These are phyloP conservation scores for Pediacus dermestoides DNA, from an alignment of 2,888 invertebrate species.

Conservation along the genomic window DNA sequence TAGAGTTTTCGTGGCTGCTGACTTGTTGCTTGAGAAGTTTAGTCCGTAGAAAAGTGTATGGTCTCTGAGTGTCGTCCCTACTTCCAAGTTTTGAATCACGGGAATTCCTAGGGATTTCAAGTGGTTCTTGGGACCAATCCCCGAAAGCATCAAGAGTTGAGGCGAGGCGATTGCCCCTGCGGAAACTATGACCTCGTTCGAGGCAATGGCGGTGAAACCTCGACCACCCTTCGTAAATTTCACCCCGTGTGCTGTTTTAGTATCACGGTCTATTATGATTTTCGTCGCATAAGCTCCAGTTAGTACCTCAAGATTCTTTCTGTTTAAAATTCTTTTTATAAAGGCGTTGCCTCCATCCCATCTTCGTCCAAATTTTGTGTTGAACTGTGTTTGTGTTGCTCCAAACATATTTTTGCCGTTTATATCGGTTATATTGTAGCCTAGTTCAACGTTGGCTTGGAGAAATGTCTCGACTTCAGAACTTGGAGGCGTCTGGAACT, in stretches of 20 bases:
- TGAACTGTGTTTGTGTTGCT: constrained; percentile 65
- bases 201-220: constrained; percentile 55
- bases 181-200: constrained; percentile 70
- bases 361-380: constrained; percentile 64
- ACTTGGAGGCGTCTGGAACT: constrained; percentile 3
- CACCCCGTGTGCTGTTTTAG: constrained; percentile 61
- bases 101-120: not conserved
- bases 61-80: too few species aligned
- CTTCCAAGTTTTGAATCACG: not conserved
- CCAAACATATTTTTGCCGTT: constrained; percentile 62
- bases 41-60: not conserved
- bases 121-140: constrained; percentile 59
- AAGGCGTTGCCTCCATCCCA: constrained; percentile 76
- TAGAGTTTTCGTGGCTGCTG: not conserved
- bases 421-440: constrained; percentile 65
- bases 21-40: not conserved
- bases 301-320: constrained; percentile 66
- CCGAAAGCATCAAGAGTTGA: constrained; percentile 78
- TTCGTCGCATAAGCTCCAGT: constrained; percentile 63
- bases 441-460: constrained; percentile 61
- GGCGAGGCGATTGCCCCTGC: constrained; percentile 79
- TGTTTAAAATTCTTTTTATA: constrained; percentile 60
- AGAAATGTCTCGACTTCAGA: constrained; percentile 30
- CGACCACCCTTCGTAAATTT: constrained; percentile 60
- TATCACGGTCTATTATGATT: constrained; percentile 57